A percentile compares a stretch with the other conserved stretches of the same genome.
Conservation (phyloP, 2,888 invertebrate species). For the Drosophila subquinaria region DNA sequence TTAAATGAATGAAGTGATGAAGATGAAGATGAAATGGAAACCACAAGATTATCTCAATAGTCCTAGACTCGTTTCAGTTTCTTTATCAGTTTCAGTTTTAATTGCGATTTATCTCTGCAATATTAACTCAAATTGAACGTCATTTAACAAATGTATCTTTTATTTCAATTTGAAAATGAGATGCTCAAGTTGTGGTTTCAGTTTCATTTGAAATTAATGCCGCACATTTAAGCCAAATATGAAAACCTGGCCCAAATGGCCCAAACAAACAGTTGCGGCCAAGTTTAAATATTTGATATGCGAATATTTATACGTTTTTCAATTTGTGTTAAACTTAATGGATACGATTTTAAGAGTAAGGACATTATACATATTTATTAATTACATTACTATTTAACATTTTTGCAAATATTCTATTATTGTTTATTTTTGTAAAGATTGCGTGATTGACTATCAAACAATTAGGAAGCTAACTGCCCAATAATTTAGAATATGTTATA, state of each 20-base stretch:
- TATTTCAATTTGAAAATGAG: conserved; percentile 14
- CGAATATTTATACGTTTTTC: neutral
- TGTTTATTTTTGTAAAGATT: no score
- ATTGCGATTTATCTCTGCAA: conserved; percentile 21
- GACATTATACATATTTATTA: no score
- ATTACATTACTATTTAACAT: no score
- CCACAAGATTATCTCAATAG: neutral
- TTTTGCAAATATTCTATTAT: no score
- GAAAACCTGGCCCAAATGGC: conserved; percentile 15
- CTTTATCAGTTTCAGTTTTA: neutral
- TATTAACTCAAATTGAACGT: conserved; percentile 17
- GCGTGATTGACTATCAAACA: no score
- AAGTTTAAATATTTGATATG: conserved; percentile 15
- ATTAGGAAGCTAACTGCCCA: no score
- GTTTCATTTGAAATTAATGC: conserved; percentile 6
- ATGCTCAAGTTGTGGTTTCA: conserved; percentile 8
- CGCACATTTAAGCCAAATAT: conserved; percentile 35
- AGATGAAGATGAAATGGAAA: neutral
- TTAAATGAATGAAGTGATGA: neutral
- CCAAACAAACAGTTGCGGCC: conserved; percentile 40
- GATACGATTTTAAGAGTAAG: no score
- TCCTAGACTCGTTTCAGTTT: neutral
- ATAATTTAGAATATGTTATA: no score
- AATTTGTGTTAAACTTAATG: no score
- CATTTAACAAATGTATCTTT: conserved; percentile 4